These are phyloP conservation scores for Molorchus minor DNA, from an alignment of 2,888 invertebrate species.

Conservation along the genomic window DNA sequence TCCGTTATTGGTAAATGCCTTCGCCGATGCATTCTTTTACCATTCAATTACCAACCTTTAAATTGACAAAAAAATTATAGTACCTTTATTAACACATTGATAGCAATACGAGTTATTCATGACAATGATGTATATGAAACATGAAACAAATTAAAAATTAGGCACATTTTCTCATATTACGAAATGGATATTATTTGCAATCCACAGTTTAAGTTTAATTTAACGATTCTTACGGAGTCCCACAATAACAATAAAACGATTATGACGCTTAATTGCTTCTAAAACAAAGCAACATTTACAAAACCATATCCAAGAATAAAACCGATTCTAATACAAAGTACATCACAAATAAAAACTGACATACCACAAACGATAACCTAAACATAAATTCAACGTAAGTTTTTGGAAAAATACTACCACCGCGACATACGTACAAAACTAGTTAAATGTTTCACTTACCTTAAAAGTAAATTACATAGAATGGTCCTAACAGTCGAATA, in stretches of 20 bases:
- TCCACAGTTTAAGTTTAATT: too few species aligned
- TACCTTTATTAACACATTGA: too few species aligned
- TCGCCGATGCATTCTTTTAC: too few species aligned
- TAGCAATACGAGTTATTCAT: too few species aligned
- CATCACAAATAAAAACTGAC: constrained; percentile 3
- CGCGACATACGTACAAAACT: constrained; percentile 37
- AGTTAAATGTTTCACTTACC: constrained; percentile 55
- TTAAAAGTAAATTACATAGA: constrained; percentile 46
- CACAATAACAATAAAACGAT: neutral
- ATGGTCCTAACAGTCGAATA: constrained; percentile 54
- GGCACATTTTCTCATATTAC: too few species aligned
- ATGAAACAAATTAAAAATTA: too few species aligned
- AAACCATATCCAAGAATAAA: neutral
- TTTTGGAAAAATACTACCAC: constrained; percentile 41
- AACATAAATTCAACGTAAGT: constrained; percentile 28
- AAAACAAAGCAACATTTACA: neutral
- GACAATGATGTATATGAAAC: too few species aligned
- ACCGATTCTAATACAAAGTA: neutral
- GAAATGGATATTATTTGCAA: too few species aligned
- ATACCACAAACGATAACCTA: constrained; percentile 27
- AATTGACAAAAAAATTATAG: too few species aligned
- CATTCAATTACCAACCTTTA: too few species aligned
- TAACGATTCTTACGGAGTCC: too few species aligned
- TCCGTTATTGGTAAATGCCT: too few species aligned
- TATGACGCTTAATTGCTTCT: neutral